phyloP scores from a whole-genome alignment of 2,888 invertebrate species.

The Stenichneumon culpator region DNA sequence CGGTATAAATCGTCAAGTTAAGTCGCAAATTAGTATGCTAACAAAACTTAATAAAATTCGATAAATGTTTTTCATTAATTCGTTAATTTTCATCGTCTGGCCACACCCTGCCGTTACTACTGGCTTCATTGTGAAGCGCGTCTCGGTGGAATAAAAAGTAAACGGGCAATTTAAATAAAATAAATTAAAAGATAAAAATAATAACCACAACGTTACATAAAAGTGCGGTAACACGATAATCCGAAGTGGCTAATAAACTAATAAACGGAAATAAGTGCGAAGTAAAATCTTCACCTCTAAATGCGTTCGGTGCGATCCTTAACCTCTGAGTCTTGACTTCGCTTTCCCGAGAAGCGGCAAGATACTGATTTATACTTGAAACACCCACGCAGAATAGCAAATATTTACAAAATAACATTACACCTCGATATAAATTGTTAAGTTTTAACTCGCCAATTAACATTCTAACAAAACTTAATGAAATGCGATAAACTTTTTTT shows the following conservation, averaged over 20 bases:
- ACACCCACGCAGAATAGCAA: constrained; percentile 20
- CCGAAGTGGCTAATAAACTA: no score
- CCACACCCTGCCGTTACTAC: constrained; percentile 28
- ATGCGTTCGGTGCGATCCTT: constrained; percentile 25
- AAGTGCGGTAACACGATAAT: no score
- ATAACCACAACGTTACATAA: no score
- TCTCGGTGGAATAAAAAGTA: not conserved
- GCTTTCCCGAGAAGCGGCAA: constrained; percentile 65
- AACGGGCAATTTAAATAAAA: not conserved
- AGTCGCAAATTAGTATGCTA: not conserved
- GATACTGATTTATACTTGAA: constrained; percentile 76
- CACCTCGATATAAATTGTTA: not conserved
- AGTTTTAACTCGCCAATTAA: not conserved
- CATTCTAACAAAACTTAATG: not conserved
- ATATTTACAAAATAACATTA: constrained; percentile 7
- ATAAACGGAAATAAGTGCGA: no score
- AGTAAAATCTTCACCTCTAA: constrained; percentile 4
- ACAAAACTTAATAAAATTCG: not conserved
- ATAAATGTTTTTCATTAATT: not conserved
- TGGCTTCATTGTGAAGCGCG: not conserved
- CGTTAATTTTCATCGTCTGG: constrained; percentile 36
- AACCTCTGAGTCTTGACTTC: not conserved
- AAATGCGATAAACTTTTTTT: not conserved
- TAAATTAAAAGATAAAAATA: not conserved
- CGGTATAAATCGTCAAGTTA: not conserved